Percentiles rank a stretch among this genome's conserved stretches.
Conservation (phyloP, 2,113 vertebrate genomes). For the Camelus dromedarius region DNA sequence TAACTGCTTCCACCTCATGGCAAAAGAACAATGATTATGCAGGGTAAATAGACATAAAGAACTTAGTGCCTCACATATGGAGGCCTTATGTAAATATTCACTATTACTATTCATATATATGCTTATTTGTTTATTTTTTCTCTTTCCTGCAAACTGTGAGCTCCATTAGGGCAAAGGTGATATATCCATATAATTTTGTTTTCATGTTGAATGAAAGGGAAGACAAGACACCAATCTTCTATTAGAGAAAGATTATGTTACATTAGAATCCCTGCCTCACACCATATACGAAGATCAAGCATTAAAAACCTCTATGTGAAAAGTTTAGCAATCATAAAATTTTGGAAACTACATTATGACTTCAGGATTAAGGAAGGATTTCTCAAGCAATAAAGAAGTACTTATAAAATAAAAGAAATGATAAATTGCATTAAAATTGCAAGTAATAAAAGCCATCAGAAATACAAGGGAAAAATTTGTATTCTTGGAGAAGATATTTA, state of each 20-base stretch:
- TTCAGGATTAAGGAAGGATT: neutral
- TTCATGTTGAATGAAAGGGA: neutral
- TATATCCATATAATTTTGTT: neutral
- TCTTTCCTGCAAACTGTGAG: neutral
- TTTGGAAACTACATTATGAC: neutral
- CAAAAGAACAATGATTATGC: neutral
- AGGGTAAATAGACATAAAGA: neutral
- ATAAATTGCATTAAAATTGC: neutral
- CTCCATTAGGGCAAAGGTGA: neutral
- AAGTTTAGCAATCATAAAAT: neutral
- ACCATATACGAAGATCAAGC: neutral
- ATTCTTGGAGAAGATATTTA: slow-evolving; percentile 11
- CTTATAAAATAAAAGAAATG: neutral
- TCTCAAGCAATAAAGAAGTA: neutral
- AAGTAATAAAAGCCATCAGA: neutral
- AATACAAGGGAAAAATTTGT: neutral
- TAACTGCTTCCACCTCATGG: neutral
- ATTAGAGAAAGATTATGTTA: neutral
- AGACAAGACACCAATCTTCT: neutral
- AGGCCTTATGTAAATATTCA: neutral
- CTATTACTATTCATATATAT: neutral
- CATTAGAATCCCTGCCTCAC: neutral
- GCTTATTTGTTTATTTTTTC: neutral
- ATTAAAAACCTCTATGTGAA: neutral
- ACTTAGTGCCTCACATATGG: neutral